These are phyloP conservation scores for Xenus cinereus DNA, from an alignment of 2,113 vertebrate species.

Conservation along the genomic window DNA sequence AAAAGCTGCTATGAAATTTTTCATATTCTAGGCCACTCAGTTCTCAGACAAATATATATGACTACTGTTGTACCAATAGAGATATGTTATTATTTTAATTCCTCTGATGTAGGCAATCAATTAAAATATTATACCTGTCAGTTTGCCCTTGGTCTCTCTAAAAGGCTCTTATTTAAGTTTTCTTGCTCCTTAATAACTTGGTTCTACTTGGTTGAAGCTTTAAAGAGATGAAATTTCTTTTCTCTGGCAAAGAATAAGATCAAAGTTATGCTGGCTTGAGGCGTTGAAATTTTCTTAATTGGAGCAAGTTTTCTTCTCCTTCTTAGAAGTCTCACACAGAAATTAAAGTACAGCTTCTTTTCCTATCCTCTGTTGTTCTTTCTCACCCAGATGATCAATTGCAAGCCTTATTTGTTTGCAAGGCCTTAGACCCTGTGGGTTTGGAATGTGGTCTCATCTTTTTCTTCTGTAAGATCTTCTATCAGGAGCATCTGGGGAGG, in stretches of 20 bases:
- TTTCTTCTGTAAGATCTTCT: background rate
- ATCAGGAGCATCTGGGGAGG: background rate
- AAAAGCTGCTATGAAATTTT: background rate
- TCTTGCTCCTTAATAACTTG: conserved; percentile 40
- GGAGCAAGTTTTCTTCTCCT: conserved; percentile 12
- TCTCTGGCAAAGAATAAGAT: conserved; percentile 18
- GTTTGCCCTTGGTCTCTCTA: conserved; percentile 32
- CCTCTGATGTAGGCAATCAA: conserved; percentile 7
- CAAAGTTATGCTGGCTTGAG: background rate
- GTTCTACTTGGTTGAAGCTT: conserved; percentile 41
- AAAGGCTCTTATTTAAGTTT: conserved; percentile 14
- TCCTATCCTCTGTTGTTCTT: background rate
- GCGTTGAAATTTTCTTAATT: conserved; percentile 60
- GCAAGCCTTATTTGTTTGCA: background rate
- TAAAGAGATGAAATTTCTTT: conserved; percentile 57
- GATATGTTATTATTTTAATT: conserved; percentile 18
- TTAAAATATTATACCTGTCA: conserved; percentile 31
- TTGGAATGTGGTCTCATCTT: background rate
- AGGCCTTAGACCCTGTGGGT: conserved; percentile 1
- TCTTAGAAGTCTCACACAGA: background rate
- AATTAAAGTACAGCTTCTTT: background rate
- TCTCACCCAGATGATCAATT: background rate
- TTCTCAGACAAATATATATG: background rate
- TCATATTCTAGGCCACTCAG: background rate
- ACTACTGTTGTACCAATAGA: background rate